phyloP scores from a whole-genome alignment of 2,113 vertebrate species.

The Rhabdomys dilectus region DNA sequence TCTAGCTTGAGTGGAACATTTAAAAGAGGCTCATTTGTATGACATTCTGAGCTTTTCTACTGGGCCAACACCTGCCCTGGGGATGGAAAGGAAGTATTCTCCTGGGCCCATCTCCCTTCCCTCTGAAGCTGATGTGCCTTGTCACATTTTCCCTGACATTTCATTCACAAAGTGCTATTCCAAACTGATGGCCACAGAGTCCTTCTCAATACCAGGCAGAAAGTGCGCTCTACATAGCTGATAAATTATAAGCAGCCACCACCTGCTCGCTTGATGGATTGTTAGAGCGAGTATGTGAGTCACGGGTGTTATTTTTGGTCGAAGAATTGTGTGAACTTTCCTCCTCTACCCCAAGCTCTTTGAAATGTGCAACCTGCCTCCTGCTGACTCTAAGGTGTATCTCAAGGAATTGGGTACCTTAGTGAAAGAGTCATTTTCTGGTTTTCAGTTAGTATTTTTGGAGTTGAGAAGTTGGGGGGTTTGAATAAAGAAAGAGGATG shows the following conservation, averaged over 20 bases:
- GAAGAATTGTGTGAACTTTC: conserved; percentile 78
- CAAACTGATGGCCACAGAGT: conserved; percentile 62
- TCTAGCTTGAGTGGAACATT: conserved; percentile 52
- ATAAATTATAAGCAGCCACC: conserved; percentile 69
- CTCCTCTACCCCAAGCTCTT: conserved; percentile 75
- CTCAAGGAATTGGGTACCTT: conserved; percentile 63
- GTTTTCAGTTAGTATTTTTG: conserved; percentile 69
- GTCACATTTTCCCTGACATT: conserved; percentile 49
- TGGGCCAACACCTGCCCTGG: neutral
- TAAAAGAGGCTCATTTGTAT: conserved; percentile 53
- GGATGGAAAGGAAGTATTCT: conserved; percentile 29
- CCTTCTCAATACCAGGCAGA: conserved; percentile 68
- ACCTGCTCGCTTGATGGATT: conserved; percentile 66
- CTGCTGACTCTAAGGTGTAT: conserved; percentile 25
- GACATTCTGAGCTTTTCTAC: conserved; percentile 33
- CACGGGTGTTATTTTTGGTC: conserved; percentile 81
- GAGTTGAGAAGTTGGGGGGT: conserved; percentile 64
- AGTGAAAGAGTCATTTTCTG: conserved; percentile 70
- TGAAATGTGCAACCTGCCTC: conserved; percentile 31
- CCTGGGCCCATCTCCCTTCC: conserved; percentile 25
- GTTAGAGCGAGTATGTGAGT: conserved; percentile 73
- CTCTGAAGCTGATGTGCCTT: neutral
- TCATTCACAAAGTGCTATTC: conserved; percentile 32
- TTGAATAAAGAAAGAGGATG: conserved; percentile 34
- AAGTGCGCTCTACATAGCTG: conserved; percentile 59